Conservation (phyloP, 2,888 invertebrate species). For the Stictocephala bisonia region DNA sequence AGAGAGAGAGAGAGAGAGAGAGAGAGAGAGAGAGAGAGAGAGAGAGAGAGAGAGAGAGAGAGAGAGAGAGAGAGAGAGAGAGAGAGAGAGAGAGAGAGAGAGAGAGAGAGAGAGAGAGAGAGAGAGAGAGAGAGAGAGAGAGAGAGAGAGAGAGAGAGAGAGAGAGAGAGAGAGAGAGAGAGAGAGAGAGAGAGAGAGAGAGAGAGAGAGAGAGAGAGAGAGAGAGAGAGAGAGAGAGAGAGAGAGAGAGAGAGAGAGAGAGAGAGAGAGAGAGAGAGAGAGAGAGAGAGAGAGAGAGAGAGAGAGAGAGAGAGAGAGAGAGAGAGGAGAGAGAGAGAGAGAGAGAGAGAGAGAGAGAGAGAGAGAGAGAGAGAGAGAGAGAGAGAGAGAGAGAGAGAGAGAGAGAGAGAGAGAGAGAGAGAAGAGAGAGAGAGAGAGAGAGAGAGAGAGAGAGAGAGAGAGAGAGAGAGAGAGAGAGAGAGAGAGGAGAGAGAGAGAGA, state of each 20-base stretch:
- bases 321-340: too few relatives aligned
- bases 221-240: background rate
- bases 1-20: too few relatives aligned
- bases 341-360: too few relatives aligned
- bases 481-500: slow-evolving; percentile 46
- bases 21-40: too few relatives aligned
- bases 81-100: too few relatives aligned
- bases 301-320: slow-evolving; percentile 2
- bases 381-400: too few relatives aligned
- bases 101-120: too few relatives aligned
- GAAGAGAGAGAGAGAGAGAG: slow-evolving; percentile 46
- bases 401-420: too few relatives aligned
- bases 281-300: background rate
- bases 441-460: slow-evolving; percentile 44
- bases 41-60: too few relatives aligned
- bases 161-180: background rate
- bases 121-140: too few relatives aligned
- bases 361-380: too few relatives aligned
- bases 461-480: slow-evolving; percentile 33
- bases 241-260: background rate
- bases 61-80: too few relatives aligned
- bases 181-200: background rate
- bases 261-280: background rate
- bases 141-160: background rate
- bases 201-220: background rate